These are phyloP conservation scores for Ctenopoma multispine DNA, from an alignment of 2,797 vertebrate genomes.

Conservation along the genomic window DNA sequence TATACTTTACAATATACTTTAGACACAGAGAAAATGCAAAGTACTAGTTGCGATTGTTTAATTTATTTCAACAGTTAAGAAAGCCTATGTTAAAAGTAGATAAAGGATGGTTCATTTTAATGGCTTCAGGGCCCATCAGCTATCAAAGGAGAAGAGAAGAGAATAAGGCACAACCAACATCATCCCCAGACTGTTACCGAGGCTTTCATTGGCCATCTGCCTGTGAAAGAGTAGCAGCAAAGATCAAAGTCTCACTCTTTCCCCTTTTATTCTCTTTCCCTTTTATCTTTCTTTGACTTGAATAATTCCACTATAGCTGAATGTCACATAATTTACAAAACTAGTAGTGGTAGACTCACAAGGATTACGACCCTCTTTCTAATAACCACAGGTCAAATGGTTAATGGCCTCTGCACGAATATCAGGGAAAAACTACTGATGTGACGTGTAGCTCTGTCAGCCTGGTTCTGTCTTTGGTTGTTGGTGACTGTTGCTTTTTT, in stretches of 20 bases:
- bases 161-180: conserved; percentile 1
- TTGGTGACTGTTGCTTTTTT: no score
- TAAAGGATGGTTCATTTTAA: no score
- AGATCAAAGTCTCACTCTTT: conserved; percentile 31
- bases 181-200: not conserved
- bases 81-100: not conserved
- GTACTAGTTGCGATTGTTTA: not conserved
- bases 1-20: no score
- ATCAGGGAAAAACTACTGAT: not conserved
- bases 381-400: conserved; percentile 26
- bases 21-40: not conserved
- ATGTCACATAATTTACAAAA: conserved; percentile 25
- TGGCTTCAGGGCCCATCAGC: no score
- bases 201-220: not conserved
- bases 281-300: conserved; percentile 26
- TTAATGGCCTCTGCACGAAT: conserved; percentile 4
- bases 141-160: not conserved
- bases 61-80: not conserved
- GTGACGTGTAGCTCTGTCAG: not conserved
- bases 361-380: conserved; percentile 28
- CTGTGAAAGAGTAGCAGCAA: conserved; percentile 9
- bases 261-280: conserved; percentile 15
- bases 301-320: conserved; percentile 20
- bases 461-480: not conserved
- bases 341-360: conserved; percentile 1